phyloP scores from a whole-genome alignment of 1,140 invertebrate genomes.

The Papilio helenus region DNA sequence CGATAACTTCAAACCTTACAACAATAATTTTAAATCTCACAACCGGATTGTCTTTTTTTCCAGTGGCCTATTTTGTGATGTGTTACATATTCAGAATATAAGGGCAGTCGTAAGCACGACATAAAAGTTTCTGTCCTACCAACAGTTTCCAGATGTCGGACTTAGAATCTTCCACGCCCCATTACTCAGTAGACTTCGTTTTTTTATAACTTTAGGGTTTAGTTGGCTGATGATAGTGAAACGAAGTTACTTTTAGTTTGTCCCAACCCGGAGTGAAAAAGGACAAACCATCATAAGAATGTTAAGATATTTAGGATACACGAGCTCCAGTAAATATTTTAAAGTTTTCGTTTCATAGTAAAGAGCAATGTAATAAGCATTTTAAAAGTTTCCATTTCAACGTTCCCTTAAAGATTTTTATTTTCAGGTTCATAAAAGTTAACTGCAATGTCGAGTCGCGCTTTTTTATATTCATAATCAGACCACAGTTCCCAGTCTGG shows the following conservation, averaged over 20 bases:
- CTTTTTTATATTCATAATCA: conserved; percentile 40
- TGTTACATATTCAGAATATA: conserved; percentile 68
- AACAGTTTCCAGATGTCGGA: conserved; percentile 60
- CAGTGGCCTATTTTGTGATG: conserved; percentile 50
- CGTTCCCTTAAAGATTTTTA: conserved; percentile 26
- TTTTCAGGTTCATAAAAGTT: conserved; percentile 31
- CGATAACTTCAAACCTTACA: too few species aligned
- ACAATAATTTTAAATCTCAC: conserved; percentile 39
- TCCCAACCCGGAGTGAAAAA: neutral
- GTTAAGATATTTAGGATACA: neutral
- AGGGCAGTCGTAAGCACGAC: conserved; percentile 69
- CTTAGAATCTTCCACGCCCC: conserved; percentile 71
- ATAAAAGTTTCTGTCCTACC: conserved; percentile 77
- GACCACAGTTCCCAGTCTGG: conserved; percentile 38
- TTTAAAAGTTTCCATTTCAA: conserved; percentile 9
- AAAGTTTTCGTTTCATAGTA: conserved; percentile 16
- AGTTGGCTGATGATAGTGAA: conserved; percentile 53
- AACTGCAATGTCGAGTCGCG: conserved; percentile 30
- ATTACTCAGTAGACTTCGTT: conserved; percentile 65
- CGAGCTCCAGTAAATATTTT: neutral
- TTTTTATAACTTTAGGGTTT: conserved; percentile 64
- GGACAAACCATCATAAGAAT: neutral
- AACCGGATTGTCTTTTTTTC: conserved; percentile 33
- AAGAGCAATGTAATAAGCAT: conserved; percentile 18
- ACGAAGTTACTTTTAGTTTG: conserved; percentile 41